Conservation (phyloP, 1,140 invertebrate species). For the Euglossa dilemma region DNA sequence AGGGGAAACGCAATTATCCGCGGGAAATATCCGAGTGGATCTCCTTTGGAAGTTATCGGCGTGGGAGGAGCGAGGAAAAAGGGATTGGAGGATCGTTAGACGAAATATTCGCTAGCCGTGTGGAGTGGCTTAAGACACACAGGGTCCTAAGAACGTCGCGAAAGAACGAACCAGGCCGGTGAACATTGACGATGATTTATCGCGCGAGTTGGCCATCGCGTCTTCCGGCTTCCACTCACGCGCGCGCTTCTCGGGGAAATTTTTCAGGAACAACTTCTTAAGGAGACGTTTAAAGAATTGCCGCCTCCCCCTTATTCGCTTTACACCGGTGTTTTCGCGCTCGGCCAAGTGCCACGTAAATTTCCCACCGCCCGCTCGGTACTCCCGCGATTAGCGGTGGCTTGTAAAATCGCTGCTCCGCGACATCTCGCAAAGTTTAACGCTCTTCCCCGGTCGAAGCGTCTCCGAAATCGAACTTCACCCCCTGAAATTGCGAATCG, state of each 20-base stretch:
- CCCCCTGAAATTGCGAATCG: no score
- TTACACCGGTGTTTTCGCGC: not conserved
- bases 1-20: not conserved
- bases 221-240: not conserved
- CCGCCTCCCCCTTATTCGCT: not conserved
- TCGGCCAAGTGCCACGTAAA: not conserved
- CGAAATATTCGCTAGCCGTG: conserved; percentile 14
- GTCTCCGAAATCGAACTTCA: not conserved
- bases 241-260: not conserved
- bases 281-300: conserved; percentile 32
- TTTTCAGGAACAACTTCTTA: conserved; percentile 28
- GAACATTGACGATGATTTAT: conserved; percentile 37
- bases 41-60: not conserved
- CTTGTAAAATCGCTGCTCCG: conserved; percentile 8
- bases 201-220: conserved; percentile 13
- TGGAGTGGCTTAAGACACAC: conserved; percentile 9
- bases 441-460: not conserved
- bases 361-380: not conserved
- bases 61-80: no score
- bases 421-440: not conserved
- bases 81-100: not conserved
- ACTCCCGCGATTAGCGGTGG: not conserved
- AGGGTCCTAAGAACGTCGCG: not conserved
- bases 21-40: not conserved
- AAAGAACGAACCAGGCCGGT: not conserved